Conservation (phyloP, 2,113 vertebrate species). For the Amphilophus citrinellus region DNA sequence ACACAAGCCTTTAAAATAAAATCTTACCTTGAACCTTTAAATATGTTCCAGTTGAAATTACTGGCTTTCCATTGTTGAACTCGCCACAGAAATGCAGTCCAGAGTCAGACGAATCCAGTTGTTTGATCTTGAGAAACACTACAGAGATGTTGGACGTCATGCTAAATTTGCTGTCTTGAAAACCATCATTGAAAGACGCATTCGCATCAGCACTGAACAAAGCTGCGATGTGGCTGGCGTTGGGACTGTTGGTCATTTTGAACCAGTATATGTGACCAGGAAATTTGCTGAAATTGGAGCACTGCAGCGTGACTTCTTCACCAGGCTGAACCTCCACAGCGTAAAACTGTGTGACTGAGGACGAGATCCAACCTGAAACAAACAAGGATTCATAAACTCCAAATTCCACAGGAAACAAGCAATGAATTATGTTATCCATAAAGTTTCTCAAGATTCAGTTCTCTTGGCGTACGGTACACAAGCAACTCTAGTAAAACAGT, state of each 20-base stretch:
- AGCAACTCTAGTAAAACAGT: fast-evolving
- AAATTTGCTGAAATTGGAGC: neutral
- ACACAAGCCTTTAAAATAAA: no score
- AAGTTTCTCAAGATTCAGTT: neutral
- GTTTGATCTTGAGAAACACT: constrained; percentile 28
- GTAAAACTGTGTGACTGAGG: neutral
- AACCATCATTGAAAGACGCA: fast-evolving
- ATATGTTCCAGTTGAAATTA: neutral
- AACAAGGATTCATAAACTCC: neutral
- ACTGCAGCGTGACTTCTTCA: constrained; percentile 35
- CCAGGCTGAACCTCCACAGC: neutral
- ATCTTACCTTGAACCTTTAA: constrained; percentile 50
- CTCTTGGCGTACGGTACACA: fast-evolving
- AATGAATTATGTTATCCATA: neutral
- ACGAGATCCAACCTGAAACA: constrained; percentile 35
- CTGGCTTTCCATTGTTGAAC: fast-evolving
- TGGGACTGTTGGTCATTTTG: neutral
- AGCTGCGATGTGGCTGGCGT: neutral
- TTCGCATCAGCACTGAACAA: fast-evolving
- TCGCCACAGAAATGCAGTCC: constrained; percentile 51
- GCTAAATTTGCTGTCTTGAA: neutral
- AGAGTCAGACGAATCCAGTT: constrained; percentile 1
- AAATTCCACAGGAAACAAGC: neutral
- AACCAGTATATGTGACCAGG: fast-evolving
- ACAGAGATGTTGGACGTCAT: constrained; percentile 17